phyloP scores from a whole-genome alignment of 2,113 vertebrate species.

The Orycteropus afer region DNA sequence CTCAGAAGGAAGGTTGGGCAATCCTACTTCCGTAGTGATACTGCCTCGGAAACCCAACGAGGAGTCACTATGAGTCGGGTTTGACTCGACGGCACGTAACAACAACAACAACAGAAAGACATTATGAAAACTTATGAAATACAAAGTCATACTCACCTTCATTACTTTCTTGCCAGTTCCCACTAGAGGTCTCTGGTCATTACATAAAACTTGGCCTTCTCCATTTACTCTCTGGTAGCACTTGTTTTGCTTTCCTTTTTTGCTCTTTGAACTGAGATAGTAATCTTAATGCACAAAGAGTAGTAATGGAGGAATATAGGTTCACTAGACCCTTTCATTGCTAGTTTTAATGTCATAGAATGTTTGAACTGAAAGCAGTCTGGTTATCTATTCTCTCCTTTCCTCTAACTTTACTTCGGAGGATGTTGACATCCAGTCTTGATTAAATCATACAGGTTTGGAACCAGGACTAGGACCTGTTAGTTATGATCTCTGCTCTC shows the following conservation, averaged over 20 bases:
- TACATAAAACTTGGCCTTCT: background rate
- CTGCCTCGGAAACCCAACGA: no score
- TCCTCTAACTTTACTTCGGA: background rate
- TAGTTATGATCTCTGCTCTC: background rate
- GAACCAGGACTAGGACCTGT: background rate
- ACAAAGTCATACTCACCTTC: background rate
- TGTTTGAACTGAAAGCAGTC: background rate
- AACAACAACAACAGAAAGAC: no score
- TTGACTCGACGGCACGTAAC: no score
- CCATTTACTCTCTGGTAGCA: background rate
- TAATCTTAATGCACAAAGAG: background rate
- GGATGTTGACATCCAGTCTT: background rate
- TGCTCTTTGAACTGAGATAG: background rate
- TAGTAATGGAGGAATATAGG: background rate
- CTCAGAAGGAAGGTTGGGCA: no score
- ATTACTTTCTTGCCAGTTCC: background rate
- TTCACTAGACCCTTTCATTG: background rate
- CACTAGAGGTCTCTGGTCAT: background rate
- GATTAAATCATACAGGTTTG: background rate
- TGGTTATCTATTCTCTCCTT: background rate
- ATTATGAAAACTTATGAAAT: background rate
- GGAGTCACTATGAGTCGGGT: no score
- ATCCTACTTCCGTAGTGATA: no score
- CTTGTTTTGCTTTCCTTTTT: background rate
- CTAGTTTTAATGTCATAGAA: background rate